These are phyloP conservation scores for Altica lythri DNA, from an alignment of 2,888 invertebrate genomes.

Conservation along the genomic window DNA sequence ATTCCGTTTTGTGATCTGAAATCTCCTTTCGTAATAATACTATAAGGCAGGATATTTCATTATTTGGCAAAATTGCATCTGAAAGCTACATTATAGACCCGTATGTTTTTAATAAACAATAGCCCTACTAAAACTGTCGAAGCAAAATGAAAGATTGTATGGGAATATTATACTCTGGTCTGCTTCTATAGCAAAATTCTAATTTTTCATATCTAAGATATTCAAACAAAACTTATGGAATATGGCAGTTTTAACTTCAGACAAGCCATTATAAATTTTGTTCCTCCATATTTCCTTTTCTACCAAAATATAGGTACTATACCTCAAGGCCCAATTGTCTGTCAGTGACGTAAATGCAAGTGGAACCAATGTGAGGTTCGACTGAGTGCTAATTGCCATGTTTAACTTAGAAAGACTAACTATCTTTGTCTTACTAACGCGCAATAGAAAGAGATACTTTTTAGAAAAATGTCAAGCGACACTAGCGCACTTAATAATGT, in stretches of 20 bases:
- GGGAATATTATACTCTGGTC: constrained; percentile 41
- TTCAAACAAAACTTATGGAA: constrained; percentile 3
- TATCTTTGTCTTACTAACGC: no score
- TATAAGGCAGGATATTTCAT: constrained; percentile 24
- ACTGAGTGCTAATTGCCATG: no score
- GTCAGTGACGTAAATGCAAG: no score
- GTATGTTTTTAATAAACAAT: constrained; percentile 26
- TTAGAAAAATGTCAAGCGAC: no score
- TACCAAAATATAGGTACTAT: no score
- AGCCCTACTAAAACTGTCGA: constrained; percentile 36
- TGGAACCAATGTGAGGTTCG: no score
- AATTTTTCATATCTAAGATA: no score
- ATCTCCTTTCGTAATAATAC: constrained; percentile 5
- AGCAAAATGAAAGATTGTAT: constrained; percentile 36
- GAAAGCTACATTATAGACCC: constrained; percentile 15
- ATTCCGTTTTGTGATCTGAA: constrained; percentile 13
- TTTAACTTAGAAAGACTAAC: no score
- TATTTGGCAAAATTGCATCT: constrained; percentile 8
- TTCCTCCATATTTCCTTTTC: neutral
- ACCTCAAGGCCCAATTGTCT: no score
- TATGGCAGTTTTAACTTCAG: constrained; percentile 23
- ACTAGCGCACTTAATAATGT: no score
- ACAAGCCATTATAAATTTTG: constrained; percentile 11
- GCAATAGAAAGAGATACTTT: no score
- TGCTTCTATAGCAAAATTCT: constrained; percentile 27